Percentiles rank a stretch among this genome's conserved stretches.
These are phyloP conservation scores for Drosophila erecta DNA, from an alignment of 1,140 invertebrate species.

Conservation along the genomic window DNA sequence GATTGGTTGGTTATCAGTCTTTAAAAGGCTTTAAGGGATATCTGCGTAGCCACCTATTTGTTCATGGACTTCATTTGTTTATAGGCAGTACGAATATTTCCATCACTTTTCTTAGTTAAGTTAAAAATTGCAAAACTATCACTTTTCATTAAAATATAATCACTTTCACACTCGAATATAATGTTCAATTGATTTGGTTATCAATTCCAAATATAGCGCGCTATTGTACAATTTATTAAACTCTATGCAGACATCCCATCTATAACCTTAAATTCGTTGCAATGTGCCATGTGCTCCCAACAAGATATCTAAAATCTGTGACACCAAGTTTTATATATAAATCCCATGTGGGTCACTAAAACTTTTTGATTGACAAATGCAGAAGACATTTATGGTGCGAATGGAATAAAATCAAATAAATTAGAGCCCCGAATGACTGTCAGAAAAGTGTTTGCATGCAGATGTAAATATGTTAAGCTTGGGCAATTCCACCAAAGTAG, in stretches of 20 bases:
- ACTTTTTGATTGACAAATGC: conserved; percentile 56
- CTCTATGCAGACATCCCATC: not conserved
- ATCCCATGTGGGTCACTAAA: conserved; percentile 20
- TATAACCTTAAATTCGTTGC: not conserved
- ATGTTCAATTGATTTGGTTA: too few relatives aligned
- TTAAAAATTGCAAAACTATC: not conserved
- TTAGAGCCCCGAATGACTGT: conserved; percentile 50
- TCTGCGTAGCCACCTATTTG: not conserved
- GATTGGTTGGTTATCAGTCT: not conserved
- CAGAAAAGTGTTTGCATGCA: conserved; percentile 33
- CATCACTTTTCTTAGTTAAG: not conserved
- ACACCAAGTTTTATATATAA: not conserved
- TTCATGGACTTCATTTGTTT: not conserved
- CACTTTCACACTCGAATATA: not conserved
- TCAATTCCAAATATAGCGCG: not conserved
- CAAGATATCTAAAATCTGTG: conserved; percentile 1
- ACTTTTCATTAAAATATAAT: not conserved
- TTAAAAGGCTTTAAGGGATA: not conserved
- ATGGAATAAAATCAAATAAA: conserved; percentile 32
- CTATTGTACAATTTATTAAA: not conserved
- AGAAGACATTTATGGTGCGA: conserved; percentile 46
- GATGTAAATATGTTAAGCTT: conserved; percentile 18
- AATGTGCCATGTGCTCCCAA: not conserved
- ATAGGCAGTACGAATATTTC: not conserved
- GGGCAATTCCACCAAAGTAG: conserved; percentile 31